Evolutionary conservation across 2,888 invertebrate species (phyloP).

Genomic region (Zaprionus lineosus): DNA sequence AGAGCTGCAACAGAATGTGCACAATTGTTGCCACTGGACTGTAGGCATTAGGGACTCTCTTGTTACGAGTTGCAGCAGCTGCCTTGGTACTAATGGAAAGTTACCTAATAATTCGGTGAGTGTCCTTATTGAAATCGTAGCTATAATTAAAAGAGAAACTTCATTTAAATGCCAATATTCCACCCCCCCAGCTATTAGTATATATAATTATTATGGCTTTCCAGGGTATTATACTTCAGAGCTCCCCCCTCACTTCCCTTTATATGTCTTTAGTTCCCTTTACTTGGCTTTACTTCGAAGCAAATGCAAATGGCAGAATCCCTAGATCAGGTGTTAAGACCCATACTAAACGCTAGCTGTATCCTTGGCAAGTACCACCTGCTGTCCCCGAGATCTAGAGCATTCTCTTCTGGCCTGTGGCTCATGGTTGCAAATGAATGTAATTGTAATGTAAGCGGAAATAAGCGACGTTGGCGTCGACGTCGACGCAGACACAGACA

Average conservation of each 20-base stretch:
- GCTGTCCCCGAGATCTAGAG: not conserved
- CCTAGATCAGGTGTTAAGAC: constrained; percentile 54
- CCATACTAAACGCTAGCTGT: constrained; percentile 21
- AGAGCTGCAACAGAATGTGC: constrained; percentile 48
- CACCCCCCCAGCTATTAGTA: too few relatives aligned
- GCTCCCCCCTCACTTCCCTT: too few relatives aligned
- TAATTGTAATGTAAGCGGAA: constrained; percentile 77
- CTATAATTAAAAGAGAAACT: constrained; percentile 1
- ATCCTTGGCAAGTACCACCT: constrained; percentile 28
- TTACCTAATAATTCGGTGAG: too few relatives aligned
- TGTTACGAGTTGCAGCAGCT: not conserved
- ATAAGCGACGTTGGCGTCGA: constrained; percentile 61
- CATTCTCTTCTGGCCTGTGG: not conserved
- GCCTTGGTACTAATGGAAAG: too few relatives aligned
- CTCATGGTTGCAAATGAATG: constrained; percentile 50
- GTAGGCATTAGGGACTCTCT: constrained; percentile 8
- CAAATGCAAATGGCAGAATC: constrained; percentile 18
- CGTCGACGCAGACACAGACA: constrained; percentile 35
- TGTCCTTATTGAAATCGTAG: too few relatives aligned
- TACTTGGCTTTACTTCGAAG: not conserved
- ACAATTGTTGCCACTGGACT: constrained; percentile 50
- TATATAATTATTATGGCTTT: too few relatives aligned
- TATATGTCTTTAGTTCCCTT: too few relatives aligned
- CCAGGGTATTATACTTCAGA: not conserved
- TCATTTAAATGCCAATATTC: too few relatives aligned